phyloP scores from a whole-genome alignment of 2,113 vertebrate species.

The Oncorhynchus masou region DNA sequence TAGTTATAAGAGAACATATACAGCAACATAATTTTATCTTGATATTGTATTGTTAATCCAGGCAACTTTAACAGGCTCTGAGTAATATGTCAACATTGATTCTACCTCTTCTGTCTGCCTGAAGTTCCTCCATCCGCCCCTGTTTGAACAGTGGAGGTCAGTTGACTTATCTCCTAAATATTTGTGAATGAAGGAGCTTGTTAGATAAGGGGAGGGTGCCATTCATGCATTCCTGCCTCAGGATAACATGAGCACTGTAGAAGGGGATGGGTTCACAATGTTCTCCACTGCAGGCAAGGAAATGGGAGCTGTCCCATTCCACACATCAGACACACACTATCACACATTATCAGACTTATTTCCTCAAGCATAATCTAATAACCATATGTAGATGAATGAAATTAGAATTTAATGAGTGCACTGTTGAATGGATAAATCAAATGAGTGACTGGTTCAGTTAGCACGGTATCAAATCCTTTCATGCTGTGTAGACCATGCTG shows the following conservation, averaged over 20 bases:
- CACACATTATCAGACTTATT: background rate
- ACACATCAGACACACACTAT: background rate
- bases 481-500: background rate
- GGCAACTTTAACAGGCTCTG: background rate
- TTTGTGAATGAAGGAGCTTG: slow-evolving; percentile 68
- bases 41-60: background rate
- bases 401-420: slow-evolving; percentile 12
- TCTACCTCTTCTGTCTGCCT: background rate
- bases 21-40: background rate
- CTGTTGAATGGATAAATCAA: background rate
- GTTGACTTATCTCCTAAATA: slow-evolving; percentile 62
- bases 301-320: slow-evolving; percentile 26
- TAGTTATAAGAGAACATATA: background rate
- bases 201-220: slow-evolving; percentile 19
- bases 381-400: slow-evolving; percentile 19
- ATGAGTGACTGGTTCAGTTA: background rate
- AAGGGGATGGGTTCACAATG: slow-evolving; percentile 27
- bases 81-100: background rate
- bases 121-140: slow-evolving; percentile 23
- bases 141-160: slow-evolving; percentile 62
- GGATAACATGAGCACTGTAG: slow-evolving; percentile 60
- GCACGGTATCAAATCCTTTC: background rate
- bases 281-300: slow-evolving; percentile 35
- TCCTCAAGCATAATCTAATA: background rate
- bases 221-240: slow-evolving; percentile 70